Conservation (phyloP, 2,113 vertebrate genomes). For the Dasyurus viverrinus region DNA sequence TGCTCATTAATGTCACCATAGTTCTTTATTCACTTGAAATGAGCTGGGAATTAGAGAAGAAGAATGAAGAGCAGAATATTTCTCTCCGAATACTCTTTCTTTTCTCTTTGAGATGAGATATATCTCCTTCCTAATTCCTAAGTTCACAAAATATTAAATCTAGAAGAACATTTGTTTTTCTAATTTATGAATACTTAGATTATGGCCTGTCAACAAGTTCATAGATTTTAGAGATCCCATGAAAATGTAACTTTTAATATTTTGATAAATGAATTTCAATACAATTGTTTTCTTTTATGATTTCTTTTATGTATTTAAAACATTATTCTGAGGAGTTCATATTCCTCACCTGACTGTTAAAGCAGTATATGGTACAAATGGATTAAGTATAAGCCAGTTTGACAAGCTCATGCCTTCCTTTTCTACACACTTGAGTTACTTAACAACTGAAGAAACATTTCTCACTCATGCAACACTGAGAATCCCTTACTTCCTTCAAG, state of each 20-base stretch:
- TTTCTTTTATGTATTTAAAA: neutral
- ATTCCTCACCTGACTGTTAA: neutral
- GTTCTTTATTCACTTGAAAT: neutral
- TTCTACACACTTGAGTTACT: neutral
- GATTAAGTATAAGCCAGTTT: neutral
- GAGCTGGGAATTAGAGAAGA: neutral
- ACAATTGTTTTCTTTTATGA: neutral
- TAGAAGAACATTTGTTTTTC: conserved; percentile 3
- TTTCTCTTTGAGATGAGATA: neutral
- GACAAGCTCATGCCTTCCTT: neutral
- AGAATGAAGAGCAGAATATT: neutral
- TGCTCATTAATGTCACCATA: neutral
- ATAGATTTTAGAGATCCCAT: neutral
- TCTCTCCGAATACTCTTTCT: neutral
- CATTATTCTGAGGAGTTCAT: neutral
- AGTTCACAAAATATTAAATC: neutral
- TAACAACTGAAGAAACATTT: neutral
- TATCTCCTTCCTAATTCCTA: neutral
- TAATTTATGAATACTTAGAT: neutral
- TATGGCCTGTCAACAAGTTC: neutral
- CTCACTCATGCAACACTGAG: neutral
- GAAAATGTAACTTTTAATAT: neutral
- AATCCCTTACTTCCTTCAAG: neutral
- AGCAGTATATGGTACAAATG: neutral
- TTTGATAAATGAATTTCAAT: neutral